These are phyloP conservation scores for Acronicta alni DNA, from an alignment of 2,888 invertebrate species.

Conservation along the genomic window DNA sequence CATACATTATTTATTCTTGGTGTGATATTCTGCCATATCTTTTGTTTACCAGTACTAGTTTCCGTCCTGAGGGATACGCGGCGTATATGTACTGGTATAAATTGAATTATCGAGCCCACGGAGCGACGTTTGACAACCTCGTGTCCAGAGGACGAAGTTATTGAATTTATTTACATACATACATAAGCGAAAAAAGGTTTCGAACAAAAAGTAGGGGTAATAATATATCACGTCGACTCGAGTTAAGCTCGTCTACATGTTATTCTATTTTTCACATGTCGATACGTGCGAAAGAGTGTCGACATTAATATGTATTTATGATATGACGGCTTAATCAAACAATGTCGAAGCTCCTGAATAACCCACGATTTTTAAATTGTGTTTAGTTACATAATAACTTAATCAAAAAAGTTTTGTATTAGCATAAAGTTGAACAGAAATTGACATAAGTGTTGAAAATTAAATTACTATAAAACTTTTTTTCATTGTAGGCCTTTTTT, in stretches of 20 bases:
- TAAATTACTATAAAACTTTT: too few relatives aligned
- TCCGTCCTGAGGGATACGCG: conserved; percentile 57
- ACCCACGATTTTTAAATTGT: neutral
- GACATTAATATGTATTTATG: conserved; percentile 35
- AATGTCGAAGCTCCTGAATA: conserved; percentile 16
- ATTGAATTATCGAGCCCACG: conserved; percentile 73
- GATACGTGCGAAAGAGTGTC: conserved; percentile 24
- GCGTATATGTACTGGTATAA: conserved; percentile 61
- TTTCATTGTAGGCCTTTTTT: too few relatives aligned
- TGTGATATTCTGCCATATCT: conserved; percentile 63
- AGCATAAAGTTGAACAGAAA: too few relatives aligned
- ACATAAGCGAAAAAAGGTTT: conserved; percentile 61
- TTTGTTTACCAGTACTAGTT: conserved; percentile 70
- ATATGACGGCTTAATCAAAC: conserved; percentile 15
- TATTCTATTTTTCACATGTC: conserved; percentile 39
- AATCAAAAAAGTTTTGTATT: too few relatives aligned
- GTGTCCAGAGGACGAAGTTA: conserved; percentile 72
- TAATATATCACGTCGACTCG: conserved; percentile 53
- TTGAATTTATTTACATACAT: conserved; percentile 79
- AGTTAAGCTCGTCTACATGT: conserved; percentile 40
- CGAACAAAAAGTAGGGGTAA: conserved; percentile 54
- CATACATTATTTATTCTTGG: conserved; percentile 69
- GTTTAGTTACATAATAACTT: too few relatives aligned
- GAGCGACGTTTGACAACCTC: conserved; percentile 65
- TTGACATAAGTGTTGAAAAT: too few relatives aligned